Percentiles rank a stretch among this genome's conserved stretches.
These are phyloP conservation scores for Acanthisitta chloris DNA, from an alignment of 2,113 vertebrate species.

Conservation along the genomic window DNA sequence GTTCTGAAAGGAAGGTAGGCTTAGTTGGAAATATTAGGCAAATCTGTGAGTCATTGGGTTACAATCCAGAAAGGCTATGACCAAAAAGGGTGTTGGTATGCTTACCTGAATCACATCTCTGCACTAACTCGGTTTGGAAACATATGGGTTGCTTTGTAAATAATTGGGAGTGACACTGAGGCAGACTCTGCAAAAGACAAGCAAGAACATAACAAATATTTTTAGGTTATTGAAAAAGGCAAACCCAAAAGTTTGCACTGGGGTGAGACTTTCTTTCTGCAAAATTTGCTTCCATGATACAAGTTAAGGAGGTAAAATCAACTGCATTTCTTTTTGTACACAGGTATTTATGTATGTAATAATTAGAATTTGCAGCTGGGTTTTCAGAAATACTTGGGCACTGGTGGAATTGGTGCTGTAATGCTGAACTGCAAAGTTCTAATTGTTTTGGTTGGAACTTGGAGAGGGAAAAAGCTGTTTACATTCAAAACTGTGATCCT, in stretches of 20 bases:
- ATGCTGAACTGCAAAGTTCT: neutral
- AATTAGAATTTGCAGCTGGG: neutral
- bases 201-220: neutral
- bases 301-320: neutral
- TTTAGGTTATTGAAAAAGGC: neutral
- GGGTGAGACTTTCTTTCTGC: neutral
- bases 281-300: neutral
- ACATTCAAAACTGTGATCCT: neutral
- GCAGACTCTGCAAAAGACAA: neutral
- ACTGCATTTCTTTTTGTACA: neutral
- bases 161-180: neutral
- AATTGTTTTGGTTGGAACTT: neutral
- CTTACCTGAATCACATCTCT: neutral
- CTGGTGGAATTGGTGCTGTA: neutral
- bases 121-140: neutral
- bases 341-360: neutral
- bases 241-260: neutral
- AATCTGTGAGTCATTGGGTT: constrained; percentile 18
- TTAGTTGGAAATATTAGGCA: neutral
- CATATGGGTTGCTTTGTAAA: neutral
- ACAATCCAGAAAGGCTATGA: neutral
- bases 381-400: neutral
- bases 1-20: neutral
- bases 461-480: neutral
- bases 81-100: neutral